Evolutionary conservation across 1,140 invertebrate genomes (phyloP).

Genomic region (Diorhabda carinulata): DNA sequence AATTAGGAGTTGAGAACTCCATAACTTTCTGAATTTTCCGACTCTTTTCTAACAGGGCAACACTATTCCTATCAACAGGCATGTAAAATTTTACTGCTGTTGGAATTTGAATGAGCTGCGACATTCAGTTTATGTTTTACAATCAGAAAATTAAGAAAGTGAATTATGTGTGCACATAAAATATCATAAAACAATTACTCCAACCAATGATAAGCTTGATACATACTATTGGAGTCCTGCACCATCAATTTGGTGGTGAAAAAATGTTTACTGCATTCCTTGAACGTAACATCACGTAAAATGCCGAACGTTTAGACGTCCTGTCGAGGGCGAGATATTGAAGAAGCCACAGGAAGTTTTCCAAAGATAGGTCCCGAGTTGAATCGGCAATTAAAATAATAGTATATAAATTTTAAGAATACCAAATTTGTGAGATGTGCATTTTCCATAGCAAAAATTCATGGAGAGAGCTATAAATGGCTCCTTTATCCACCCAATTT

Average conservation of each 20-base stretch:
- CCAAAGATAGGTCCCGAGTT: neutral
- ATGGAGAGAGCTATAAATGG: neutral
- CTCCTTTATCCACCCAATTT: neutral
- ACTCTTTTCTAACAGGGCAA: too few species aligned
- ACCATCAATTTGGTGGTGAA: neutral
- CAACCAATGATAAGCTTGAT: neutral
- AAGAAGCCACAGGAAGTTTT: neutral
- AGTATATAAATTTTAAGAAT: neutral
- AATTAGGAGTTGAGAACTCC: too few species aligned
- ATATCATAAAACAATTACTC: neutral
- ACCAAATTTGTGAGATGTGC: neutral
- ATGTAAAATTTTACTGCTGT: too few species aligned
- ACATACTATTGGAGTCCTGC: neutral
- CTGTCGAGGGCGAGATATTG: neutral
- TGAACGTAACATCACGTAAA: neutral
- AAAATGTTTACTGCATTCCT: neutral
- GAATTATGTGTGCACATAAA: too few species aligned
- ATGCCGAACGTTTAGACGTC: neutral
- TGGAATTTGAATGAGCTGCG: too few species aligned
- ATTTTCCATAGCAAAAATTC: neutral
- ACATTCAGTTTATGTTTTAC: too few species aligned
- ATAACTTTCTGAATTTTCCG: too few species aligned
- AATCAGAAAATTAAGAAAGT: too few species aligned
- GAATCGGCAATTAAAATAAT: neutral
- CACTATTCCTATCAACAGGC: too few species aligned